Percentiles rank a stretch among this genome's conserved stretches.
Evolutionary conservation across 2,888 invertebrate genomes (phyloP).

Genomic region (Thera obeliscata): DNA sequence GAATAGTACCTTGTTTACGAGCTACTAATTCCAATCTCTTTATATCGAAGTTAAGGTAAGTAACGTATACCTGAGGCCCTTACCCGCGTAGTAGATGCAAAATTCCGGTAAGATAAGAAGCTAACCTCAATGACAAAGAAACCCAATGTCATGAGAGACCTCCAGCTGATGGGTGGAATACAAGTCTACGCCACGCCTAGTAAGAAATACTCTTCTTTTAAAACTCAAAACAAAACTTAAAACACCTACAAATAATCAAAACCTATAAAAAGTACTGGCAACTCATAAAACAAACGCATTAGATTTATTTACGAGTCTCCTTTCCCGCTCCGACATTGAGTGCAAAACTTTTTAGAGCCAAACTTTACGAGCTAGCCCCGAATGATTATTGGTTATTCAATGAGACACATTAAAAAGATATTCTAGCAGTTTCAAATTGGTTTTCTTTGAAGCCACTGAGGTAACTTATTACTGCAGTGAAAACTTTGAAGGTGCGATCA

Average conservation of each 20-base stretch:
- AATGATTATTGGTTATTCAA: slow-evolving; percentile 57
- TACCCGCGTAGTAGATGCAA: neutral
- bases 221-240: slow-evolving; percentile 13
- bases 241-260: slow-evolving; percentile 31
- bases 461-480: slow-evolving; percentile 8
- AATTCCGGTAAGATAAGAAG: too few relatives aligned
- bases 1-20: too few relatives aligned
- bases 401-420: slow-evolving; percentile 46
- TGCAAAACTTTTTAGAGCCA: slow-evolving; percentile 64
- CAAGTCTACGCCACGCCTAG: too few relatives aligned
- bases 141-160: too few relatives aligned
- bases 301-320: slow-evolving; percentile 60
- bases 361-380: slow-evolving; percentile 55
- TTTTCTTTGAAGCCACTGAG: slow-evolving; percentile 34
- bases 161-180: too few relatives aligned
- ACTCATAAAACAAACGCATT: slow-evolving; percentile 46
- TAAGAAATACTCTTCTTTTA: neutral
- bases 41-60: neutral
- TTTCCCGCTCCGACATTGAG: slow-evolving; percentile 50
- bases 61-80: neutral
- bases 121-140: too few relatives aligned
- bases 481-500: slow-evolving; percentile 3
- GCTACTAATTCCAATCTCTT: neutral
- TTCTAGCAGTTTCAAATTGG: slow-evolving; percentile 36
- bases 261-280: slow-evolving; percentile 33